Conservation (phyloP, 2,113 vertebrate genomes). For the Bothrops jararaca region DNA sequence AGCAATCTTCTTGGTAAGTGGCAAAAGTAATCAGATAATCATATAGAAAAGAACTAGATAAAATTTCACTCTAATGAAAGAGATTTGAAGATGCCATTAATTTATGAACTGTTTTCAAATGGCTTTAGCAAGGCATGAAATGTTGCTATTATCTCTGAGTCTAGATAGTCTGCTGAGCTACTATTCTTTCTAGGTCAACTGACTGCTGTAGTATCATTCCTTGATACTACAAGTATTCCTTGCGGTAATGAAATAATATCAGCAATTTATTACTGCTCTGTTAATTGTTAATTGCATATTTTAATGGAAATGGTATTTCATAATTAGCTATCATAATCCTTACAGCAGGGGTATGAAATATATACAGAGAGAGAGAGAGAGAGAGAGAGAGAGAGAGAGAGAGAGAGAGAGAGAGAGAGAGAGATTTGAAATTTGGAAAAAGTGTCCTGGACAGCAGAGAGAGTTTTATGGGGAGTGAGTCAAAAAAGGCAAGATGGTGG, state of each 20-base stretch:
- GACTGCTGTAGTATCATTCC: not conserved
- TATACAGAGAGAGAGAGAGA: not conserved
- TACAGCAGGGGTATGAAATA: not conserved
- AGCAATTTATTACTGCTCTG: conserved; percentile 18
- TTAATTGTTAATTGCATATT: not conserved
- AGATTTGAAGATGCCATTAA: too few relatives aligned
- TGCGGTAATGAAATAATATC: conserved; percentile 10
- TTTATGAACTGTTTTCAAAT: not conserved
- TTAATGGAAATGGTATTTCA: not conserved
- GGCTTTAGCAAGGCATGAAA: not conserved
- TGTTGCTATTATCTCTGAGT: not conserved
- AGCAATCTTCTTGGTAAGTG: not conserved
- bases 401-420: not conserved
- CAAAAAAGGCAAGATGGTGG: not conserved
- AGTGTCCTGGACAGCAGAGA: not conserved
- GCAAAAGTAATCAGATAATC: not conserved
- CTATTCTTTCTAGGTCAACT: not conserved
- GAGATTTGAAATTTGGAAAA: not conserved
- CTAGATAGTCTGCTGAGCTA: not conserved
- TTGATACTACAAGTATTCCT: not conserved
- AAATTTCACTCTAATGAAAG: not conserved
- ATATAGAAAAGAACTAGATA: not conserved
- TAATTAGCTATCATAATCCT: not conserved
- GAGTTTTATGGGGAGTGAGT: not conserved
- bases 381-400: not conserved